Conservation (phyloP, 2,888 invertebrate species). For the Thelaira solivaga region DNA sequence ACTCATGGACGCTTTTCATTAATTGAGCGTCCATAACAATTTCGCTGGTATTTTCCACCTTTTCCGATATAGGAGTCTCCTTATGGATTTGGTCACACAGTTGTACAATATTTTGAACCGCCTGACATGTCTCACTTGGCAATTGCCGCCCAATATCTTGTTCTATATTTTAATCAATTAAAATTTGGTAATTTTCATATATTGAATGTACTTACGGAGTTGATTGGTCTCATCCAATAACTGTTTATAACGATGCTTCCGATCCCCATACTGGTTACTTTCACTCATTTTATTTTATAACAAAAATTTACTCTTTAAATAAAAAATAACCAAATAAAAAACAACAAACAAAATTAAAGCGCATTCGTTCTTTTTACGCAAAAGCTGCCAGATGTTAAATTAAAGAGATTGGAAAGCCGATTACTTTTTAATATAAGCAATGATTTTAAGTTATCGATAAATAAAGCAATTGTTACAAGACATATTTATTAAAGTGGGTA, state of each 20-base stretch:
- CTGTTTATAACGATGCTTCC: conserved; percentile 51
- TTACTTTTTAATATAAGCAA: not conserved
- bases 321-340: not conserved
- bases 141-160: conserved; percentile 50
- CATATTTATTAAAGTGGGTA: too few relatives aligned
- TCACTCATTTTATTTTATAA: conserved; percentile 22
- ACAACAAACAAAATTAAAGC: conserved; percentile 27
- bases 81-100: conserved; percentile 69
- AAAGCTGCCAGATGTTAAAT: conserved; percentile 8
- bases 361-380: not conserved
- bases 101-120: conserved; percentile 68
- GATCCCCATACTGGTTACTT: conserved; percentile 36
- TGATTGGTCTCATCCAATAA: conserved; percentile 43
- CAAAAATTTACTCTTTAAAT: not conserved
- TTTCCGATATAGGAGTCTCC: conserved; percentile 68
- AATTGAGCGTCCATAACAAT: conserved; percentile 76
- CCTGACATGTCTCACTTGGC: conserved; percentile 61
- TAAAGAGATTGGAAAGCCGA: not conserved
- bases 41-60: conserved; percentile 73
- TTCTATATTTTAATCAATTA: conserved; percentile 38
- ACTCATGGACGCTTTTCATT: conserved; percentile 72
- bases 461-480: too few relatives aligned
- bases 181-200: not conserved
- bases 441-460: too few relatives aligned
- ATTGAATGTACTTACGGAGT: conserved; percentile 31